Percentiles rank a stretch among this genome's conserved stretches.
Conservation (phyloP, 2,888 invertebrate genomes). For the Drepanosiphum platanoidis region DNA sequence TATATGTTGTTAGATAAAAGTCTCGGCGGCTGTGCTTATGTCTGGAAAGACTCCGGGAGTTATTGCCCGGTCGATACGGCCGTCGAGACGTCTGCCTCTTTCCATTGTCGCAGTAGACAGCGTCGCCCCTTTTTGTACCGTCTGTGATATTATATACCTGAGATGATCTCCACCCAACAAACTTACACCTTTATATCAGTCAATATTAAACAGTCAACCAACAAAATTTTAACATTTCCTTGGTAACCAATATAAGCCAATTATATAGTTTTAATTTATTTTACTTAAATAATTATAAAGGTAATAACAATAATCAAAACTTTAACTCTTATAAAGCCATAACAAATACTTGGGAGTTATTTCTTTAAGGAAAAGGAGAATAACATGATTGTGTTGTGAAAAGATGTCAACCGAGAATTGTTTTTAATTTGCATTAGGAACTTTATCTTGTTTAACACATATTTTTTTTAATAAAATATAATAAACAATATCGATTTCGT, state of each 20-base stretch:
- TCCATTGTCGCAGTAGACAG: constrained; percentile 20
- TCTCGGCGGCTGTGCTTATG: constrained; percentile 7
- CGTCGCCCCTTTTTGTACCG: background rate
- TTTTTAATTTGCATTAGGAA: background rate
- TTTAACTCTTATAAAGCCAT: background rate
- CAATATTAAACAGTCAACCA: background rate
- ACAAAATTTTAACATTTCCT: background rate
- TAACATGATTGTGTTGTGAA: background rate
- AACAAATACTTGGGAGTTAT: background rate
- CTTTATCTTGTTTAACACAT: no score
- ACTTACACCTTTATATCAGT: background rate
- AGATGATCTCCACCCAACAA: background rate
- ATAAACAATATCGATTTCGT: no score
- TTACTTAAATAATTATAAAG: background rate
- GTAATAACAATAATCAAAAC: background rate
- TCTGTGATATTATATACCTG: constrained; percentile 44
- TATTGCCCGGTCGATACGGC: constrained; percentile 52
- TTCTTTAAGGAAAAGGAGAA: background rate
- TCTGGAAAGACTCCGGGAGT: constrained; percentile 22
- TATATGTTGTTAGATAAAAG: constrained; percentile 18
- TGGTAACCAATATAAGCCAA: background rate
- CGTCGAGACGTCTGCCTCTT: constrained; percentile 43
- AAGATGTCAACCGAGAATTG: background rate
- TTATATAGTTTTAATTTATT: background rate
- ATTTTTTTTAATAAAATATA: no score